Percentiles rank a stretch among this genome's conserved stretches.
phyloP scores from a whole-genome alignment of 1,140 invertebrate species.

The Lineus longissimus region DNA sequence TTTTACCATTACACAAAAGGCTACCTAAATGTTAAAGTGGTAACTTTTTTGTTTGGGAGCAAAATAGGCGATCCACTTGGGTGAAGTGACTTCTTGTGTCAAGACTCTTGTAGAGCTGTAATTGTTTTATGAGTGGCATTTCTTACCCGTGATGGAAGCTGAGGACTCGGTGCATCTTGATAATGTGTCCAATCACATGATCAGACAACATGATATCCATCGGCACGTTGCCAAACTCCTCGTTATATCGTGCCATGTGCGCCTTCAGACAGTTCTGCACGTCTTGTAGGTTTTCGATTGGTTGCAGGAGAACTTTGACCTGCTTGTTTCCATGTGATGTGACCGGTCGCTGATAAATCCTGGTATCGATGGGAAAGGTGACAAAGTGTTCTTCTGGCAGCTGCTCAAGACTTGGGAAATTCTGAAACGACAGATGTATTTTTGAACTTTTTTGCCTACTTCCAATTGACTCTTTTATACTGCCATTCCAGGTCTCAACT shows the following conservation, averaged over 20 bases:
- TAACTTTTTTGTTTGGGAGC: too few species aligned
- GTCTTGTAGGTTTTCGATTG: slow-evolving; percentile 41
- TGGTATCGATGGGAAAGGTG: slow-evolving; percentile 46
- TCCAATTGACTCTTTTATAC: too few species aligned
- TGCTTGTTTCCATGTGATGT: slow-evolving; percentile 42
- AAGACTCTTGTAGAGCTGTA: too few species aligned
- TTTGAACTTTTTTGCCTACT: background rate
- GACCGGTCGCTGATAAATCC: slow-evolving; percentile 42
- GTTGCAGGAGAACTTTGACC: slow-evolving; percentile 44
- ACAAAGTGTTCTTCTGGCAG: slow-evolving; percentile 43
- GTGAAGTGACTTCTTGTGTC: too few species aligned
- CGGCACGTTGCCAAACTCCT: slow-evolving; percentile 49
- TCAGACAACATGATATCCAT: slow-evolving; percentile 51
- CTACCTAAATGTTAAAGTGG: too few species aligned
- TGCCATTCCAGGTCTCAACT: too few species aligned
- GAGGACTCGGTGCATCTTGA: slow-evolving; percentile 50
- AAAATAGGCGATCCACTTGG: too few species aligned
- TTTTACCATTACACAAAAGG: too few species aligned
- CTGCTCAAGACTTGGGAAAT: slow-evolving; percentile 35
- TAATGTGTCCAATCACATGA: slow-evolving; percentile 45
- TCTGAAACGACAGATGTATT: slow-evolving; percentile 25
- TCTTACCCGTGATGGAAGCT: slow-evolving; percentile 50
- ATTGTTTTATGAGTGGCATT: too few species aligned
- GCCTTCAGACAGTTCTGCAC: slow-evolving; percentile 45
- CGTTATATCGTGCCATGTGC: slow-evolving; percentile 49